Evolutionary conservation across 2,113 vertebrate genomes (phyloP).

Genomic region (Tachycineta bicolor): DNA sequence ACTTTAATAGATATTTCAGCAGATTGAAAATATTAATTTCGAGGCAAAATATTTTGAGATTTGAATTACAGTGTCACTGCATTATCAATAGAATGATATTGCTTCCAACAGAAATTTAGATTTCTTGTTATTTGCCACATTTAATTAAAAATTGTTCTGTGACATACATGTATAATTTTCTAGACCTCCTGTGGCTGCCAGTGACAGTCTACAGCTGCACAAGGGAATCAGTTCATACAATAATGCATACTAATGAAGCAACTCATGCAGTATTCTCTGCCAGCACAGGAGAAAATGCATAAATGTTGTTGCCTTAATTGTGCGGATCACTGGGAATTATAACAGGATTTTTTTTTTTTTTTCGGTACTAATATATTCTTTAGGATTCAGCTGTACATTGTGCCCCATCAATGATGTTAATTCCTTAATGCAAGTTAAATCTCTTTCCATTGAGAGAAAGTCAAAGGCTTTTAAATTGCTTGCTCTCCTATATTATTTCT

Average conservation of each 20-base stretch:
- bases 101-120: constrained; percentile 1
- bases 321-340: constrained; percentile 2
- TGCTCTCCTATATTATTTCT: neutral
- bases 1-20: neutral
- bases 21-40: neutral
- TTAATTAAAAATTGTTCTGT: constrained; percentile 56
- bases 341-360: neutral
- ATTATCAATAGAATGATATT: neutral
- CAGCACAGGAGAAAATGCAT: neutral
- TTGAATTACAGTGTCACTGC: neutral
- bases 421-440: constrained; percentile 42
- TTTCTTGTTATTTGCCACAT: constrained; percentile 22
- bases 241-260: constrained; percentile 53
- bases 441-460: constrained; percentile 19
- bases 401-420: neutral
- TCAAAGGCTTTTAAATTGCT: constrained; percentile 9
- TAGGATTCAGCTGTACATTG: neutral
- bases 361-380: neutral
- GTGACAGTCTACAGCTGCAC: constrained; percentile 2
- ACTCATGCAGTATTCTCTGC: neutral
- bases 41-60: neutral
- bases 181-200: constrained; percentile 5
- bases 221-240: constrained; percentile 31
- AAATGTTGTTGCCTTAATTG: constrained; percentile 42
- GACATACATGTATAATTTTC: constrained; percentile 35